These are phyloP conservation scores for Anoplopoma fimbria DNA, from an alignment of 2,113 vertebrate genomes.

Conservation along the genomic window DNA sequence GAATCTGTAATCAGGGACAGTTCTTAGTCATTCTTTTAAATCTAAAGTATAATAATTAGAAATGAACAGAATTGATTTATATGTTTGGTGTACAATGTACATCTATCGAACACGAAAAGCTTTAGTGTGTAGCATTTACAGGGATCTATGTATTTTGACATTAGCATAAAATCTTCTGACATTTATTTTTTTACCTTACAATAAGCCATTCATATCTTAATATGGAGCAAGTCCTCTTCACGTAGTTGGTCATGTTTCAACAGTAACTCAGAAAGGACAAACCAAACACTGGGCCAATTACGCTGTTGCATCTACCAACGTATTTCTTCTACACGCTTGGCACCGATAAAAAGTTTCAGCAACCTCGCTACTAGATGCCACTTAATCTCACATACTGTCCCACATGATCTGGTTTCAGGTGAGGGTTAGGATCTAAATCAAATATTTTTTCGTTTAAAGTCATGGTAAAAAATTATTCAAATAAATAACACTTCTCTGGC, in stretches of 20 bases:
- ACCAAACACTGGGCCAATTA: neutral
- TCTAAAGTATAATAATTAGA: neutral
- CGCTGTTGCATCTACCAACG: neutral
- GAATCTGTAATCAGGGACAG: neutral
- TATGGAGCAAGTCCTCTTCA: neutral
- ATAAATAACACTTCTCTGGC: neutral
- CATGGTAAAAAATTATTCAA: neutral
- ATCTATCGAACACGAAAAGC: neutral
- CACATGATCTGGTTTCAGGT: neutral
- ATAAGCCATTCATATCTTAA: neutral
- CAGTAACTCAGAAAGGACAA: neutral
- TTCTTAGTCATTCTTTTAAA: neutral
- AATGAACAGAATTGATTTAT: too few species aligned
- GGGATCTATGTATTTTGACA: too few species aligned
- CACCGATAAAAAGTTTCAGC: neutral
- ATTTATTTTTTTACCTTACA: too few species aligned
- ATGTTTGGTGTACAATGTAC: neutral
- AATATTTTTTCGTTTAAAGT: neutral
- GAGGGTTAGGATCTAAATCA: neutral
- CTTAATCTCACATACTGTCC: neutral
- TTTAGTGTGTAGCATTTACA: too few species aligned
- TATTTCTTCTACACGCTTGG: neutral
- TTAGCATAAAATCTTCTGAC: too few species aligned
- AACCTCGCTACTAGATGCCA: neutral
- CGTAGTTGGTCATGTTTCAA: neutral